Percentiles rank a stretch among this genome's conserved stretches.
phyloP scores from a whole-genome alignment of 2,888 invertebrate species.

The Portevinia maculata region DNA sequence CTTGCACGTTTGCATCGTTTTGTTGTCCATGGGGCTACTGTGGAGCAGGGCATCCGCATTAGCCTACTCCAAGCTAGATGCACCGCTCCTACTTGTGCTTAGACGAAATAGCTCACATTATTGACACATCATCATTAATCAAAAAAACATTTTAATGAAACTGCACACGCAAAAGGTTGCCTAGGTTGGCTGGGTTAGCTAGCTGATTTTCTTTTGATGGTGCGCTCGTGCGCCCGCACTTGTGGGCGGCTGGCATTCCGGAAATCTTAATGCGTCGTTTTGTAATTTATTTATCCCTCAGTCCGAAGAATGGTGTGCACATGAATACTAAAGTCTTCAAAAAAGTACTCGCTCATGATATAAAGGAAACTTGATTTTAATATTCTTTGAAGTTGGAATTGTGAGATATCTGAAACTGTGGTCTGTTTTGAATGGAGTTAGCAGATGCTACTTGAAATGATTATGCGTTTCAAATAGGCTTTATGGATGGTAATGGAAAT shows the following conservation, averaged over 20 bases:
- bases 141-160: conserved; percentile 72
- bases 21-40: conserved; percentile 38
- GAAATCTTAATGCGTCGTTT: conserved; percentile 61
- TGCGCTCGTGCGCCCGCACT: conserved; percentile 23
- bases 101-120: conserved; percentile 77
- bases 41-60: conserved; percentile 22
- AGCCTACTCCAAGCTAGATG: conserved; percentile 16
- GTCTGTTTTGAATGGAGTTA: conserved; percentile 35
- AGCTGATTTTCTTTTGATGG: conserved; percentile 29
- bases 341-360: conserved; percentile 43
- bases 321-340: conserved; percentile 28
- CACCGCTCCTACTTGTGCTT: conserved; percentile 3
- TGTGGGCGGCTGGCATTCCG: conserved; percentile 50
- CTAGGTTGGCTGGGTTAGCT: background rate
- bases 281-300: conserved; percentile 42
- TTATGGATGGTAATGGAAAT: conserved; percentile 2
- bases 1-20: conserved; percentile 17
- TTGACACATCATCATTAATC: conserved; percentile 81
- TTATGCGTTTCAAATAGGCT: background rate
- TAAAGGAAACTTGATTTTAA: conserved; percentile 50
- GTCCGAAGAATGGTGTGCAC: background rate
- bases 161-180: conserved; percentile 51
- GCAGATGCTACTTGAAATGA: background rate
- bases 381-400: conserved; percentile 54
- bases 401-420: conserved; percentile 21